Evolutionary conservation across 2,888 invertebrate species (phyloP).

Genomic region (Ichneumoninae sp.): DNA sequence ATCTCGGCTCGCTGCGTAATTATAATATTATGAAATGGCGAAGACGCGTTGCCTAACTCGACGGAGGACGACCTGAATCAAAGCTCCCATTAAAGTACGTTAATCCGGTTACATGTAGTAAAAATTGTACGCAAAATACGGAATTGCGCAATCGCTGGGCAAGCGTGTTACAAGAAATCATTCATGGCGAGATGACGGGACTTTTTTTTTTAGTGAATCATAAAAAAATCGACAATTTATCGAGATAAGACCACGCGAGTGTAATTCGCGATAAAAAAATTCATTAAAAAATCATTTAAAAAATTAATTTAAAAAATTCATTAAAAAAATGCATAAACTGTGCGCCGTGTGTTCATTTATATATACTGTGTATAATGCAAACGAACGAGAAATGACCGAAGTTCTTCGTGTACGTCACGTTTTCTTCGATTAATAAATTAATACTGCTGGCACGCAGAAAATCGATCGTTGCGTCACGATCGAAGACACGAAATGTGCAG

Average conservation of each 20-base stretch:
- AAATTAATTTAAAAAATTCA: background rate
- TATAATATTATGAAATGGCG: slow-evolving; percentile 12
- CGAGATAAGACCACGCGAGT: background rate
- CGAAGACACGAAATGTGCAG: slow-evolving; percentile 13
- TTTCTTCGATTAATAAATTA: too few relatives aligned
- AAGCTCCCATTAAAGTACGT: background rate
- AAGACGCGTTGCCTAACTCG: background rate
- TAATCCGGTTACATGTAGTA: slow-evolving; percentile 23
- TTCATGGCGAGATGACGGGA: slow-evolving; percentile 29
- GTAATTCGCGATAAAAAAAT: slow-evolving; percentile 1
- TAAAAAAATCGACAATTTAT: slow-evolving; percentile 30
- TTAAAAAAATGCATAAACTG: background rate
- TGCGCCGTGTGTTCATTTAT: background rate
- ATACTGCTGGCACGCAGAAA: background rate
- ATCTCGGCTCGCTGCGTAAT: slow-evolving; percentile 6
- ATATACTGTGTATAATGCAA: background rate
- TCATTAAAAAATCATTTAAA: background rate
- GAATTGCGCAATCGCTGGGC: slow-evolving; percentile 26
- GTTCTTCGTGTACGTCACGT: too few relatives aligned
- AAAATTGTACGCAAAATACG: slow-evolving; percentile 15
- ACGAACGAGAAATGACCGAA: too few relatives aligned
- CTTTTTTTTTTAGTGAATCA: background rate
- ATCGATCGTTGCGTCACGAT: slow-evolving; percentile 37
- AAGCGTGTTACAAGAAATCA: slow-evolving; percentile 40
- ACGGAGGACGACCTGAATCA: background rate